These are phyloP conservation scores for Rhagium mordax DNA, from an alignment of 2,888 invertebrate genomes.

Conservation along the genomic window DNA sequence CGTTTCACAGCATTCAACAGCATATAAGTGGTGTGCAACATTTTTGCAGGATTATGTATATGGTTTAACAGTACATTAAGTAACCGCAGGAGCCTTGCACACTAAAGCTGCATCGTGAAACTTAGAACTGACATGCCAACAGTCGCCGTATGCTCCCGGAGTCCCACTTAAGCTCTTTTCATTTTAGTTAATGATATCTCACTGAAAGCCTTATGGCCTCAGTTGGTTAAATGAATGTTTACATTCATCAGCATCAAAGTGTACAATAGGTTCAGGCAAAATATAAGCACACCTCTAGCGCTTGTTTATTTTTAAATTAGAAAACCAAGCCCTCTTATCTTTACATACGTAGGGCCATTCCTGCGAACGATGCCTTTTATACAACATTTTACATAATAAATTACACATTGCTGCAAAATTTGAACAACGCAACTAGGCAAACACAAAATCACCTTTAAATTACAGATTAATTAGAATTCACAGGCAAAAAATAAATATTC, in stretches of 20 bases:
- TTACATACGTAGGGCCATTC: not conserved
- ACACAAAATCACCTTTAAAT: not conserved
- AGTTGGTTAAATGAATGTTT: constrained; percentile 50
- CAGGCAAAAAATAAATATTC: no score
- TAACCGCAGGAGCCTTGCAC: constrained; percentile 50
- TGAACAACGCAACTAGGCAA: not conserved
- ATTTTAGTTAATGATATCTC: constrained; percentile 49
- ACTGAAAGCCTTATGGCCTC: constrained; percentile 43
- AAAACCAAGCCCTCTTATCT: not conserved
- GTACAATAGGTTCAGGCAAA: constrained; percentile 23
- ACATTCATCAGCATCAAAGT: constrained; percentile 44
- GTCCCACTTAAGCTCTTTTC: constrained; percentile 32
- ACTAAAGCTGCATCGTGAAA: constrained; percentile 26
- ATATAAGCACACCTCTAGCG: not conserved
- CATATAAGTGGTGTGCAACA: constrained; percentile 34
- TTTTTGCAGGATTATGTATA: constrained; percentile 57
- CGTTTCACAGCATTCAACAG: not conserved
- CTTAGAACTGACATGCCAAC: constrained; percentile 1
- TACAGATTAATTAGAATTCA: not conserved
- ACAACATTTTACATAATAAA: not conserved
- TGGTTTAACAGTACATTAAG: constrained; percentile 59
- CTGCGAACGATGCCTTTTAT: not conserved
- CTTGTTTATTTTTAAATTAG: not conserved
- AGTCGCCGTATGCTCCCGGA: constrained; percentile 19
- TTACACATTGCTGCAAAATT: not conserved